These are phyloP conservation scores for Melanotaenia nigrans DNA, from an alignment of 2,797 vertebrate genomes.

Conservation along the genomic window DNA sequence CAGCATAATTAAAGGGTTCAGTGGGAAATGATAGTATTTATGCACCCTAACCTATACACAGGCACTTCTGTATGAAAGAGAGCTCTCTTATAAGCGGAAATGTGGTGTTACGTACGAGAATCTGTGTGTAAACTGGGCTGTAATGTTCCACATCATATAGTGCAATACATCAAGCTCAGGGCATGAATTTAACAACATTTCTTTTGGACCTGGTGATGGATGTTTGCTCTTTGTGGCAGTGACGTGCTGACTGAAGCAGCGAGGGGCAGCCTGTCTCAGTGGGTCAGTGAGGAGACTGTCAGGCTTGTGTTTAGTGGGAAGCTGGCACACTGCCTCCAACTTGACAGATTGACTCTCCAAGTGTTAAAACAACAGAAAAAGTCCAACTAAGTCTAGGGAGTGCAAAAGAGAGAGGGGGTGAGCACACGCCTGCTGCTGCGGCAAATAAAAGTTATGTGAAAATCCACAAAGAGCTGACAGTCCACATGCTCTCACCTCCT, in stretches of 20 bases:
- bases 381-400: conserved; percentile 46
- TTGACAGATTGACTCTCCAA: conserved; percentile 68
- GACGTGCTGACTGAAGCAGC: conserved; percentile 49
- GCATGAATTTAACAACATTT: conserved; percentile 57
- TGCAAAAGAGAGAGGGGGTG: conserved; percentile 13
- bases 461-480: conserved; percentile 28
- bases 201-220: conserved; percentile 62
- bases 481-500: conserved; percentile 10
- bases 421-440: not conserved
- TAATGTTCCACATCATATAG: conserved; percentile 23
- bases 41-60: conserved; percentile 35
- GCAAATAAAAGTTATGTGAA: conserved; percentile 57
- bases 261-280: conserved; percentile 50
- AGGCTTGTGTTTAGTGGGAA: conserved; percentile 73
- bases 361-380: conserved; percentile 66
- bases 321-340: conserved; percentile 62
- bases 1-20: conserved; percentile 60
- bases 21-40: conserved; percentile 61
- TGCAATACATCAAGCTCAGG: conserved; percentile 32
- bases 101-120: conserved; percentile 39
- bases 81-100: conserved; percentile 23
- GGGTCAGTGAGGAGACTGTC: conserved; percentile 51
- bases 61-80: conserved; percentile 36
- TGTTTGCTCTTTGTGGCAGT: conserved; percentile 61
- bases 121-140: conserved; percentile 12